Conservation (phyloP, 2,113 vertebrate genomes). For the Herpailurus yagouaroundi region DNA sequence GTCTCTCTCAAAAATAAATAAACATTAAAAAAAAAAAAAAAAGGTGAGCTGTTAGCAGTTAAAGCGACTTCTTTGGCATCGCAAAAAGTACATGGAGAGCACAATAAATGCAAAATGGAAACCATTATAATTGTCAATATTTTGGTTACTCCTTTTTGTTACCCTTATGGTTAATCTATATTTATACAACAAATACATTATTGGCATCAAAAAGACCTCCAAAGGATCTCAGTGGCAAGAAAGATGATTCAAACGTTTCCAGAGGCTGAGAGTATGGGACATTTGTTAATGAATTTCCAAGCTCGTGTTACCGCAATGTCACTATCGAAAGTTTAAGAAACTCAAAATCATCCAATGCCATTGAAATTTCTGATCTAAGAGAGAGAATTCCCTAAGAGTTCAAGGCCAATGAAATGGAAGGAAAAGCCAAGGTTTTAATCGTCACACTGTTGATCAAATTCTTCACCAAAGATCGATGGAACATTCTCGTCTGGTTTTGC, state of each 20-base stretch:
- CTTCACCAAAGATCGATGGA: not conserved
- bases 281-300: constrained; percentile 19
- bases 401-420: not conserved
- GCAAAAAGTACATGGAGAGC: not conserved
- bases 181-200: not conserved
- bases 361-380: constrained; percentile 12
- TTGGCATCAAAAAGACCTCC: not conserved
- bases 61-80: not conserved
- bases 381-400: not conserved
- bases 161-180: not conserved
- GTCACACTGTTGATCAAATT: not conserved
- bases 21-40: too few species aligned
- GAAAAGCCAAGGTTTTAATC: not conserved
- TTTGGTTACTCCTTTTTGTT: not conserved
- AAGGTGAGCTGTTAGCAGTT: too few species aligned
- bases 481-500: not conserved
- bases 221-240: not conserved
- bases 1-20: too few species aligned
- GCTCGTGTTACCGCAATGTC: not conserved
- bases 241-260: not conserved
- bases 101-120: not conserved
- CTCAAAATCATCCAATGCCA: not conserved
- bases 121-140: not conserved
- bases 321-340: not conserved
- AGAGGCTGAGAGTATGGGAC: not conserved